These are phyloP conservation scores for Mesoclemmys tuberculata DNA, from an alignment of 2,113 vertebrate species.

Conservation along the genomic window DNA sequence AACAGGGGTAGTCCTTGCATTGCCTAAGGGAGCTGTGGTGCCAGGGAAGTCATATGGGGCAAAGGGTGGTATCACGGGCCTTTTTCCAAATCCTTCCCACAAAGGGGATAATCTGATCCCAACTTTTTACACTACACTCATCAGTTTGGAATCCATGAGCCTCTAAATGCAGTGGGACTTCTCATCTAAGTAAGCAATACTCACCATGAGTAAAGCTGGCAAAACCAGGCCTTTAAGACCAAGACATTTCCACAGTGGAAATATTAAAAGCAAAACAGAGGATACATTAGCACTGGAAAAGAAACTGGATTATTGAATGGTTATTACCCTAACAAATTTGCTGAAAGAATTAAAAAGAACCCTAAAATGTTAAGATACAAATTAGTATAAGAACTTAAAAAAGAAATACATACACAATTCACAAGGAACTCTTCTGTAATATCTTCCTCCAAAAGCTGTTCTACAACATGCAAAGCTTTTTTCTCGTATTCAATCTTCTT, in stretches of 20 bases:
- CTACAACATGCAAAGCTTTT: slow-evolving; percentile 87
- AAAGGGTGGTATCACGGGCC: not conserved
- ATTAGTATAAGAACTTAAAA: not conserved
- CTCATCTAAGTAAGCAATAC: not conserved
- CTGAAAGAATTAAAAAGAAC: not conserved
- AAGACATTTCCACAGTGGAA: not conserved
- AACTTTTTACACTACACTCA: not conserved
- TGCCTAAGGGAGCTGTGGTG: not conserved
- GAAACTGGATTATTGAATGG: not conserved
- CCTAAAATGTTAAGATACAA: not conserved
- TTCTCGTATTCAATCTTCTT: slow-evolving; percentile 88
- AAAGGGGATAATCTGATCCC: not conserved
- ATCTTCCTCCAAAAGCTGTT: slow-evolving; percentile 89
- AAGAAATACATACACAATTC: slow-evolving; percentile 85
- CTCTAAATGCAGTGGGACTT: not conserved
- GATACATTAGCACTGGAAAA: not conserved
- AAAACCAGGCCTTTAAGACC: not conserved
- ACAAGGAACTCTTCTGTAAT: slow-evolving; percentile 89
- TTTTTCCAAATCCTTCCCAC: not conserved
- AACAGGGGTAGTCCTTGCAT: not conserved
- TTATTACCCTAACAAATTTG: not conserved
- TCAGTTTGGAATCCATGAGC: not conserved
- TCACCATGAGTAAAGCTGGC: not conserved
- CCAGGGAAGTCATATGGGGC: not conserved
- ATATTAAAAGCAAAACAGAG: not conserved